Conservation (phyloP, 1,140 invertebrate genomes). For the Lycorma delicatula region DNA sequence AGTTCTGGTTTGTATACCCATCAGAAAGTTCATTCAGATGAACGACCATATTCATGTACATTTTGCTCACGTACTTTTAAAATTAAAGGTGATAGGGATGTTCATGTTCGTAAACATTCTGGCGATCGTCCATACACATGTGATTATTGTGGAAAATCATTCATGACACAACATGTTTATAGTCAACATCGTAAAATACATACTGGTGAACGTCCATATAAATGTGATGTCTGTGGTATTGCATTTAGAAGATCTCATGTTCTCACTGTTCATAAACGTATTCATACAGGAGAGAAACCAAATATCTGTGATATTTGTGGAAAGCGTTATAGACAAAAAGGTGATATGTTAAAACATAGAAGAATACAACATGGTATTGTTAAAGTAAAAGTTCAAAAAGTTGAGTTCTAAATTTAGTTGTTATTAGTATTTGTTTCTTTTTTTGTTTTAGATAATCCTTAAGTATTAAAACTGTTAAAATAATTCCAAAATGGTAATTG, state of each 20-base stretch:
- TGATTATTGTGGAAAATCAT: slow-evolving; percentile 25
- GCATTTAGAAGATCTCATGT: slow-evolving; percentile 30
- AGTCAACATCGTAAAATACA: slow-evolving; percentile 33
- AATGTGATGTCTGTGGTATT: slow-evolving; percentile 29
- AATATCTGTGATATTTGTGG: slow-evolving; percentile 57
- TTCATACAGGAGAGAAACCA: slow-evolving; percentile 59
- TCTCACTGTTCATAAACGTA: slow-evolving; percentile 27
- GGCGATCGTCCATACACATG: slow-evolving; percentile 28
- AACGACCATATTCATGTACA: slow-evolving; percentile 45
- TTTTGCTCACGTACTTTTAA: slow-evolving; percentile 25
- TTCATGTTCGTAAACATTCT: slow-evolving; percentile 28
- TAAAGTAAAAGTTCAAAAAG: slow-evolving; percentile 12
- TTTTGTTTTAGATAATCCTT: too few relatives aligned
- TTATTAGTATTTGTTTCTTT: too few relatives aligned
- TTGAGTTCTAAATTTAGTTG: slow-evolving; percentile 11
- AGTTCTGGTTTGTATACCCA: slow-evolving; percentile 27
- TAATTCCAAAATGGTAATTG: too few relatives aligned
- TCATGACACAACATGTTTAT: slow-evolving; percentile 35
- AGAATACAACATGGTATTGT: slow-evolving; percentile 11
- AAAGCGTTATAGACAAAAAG: slow-evolving; percentile 39
- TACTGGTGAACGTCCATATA: slow-evolving; percentile 28
- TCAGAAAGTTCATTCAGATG: slow-evolving; percentile 39
- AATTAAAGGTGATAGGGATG: slow-evolving; percentile 26
- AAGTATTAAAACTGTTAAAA: too few relatives aligned
- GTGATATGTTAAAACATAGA: slow-evolving; percentile 21